Percentiles rank a stretch among this genome's conserved stretches.
phyloP scores from a whole-genome alignment of 2,888 invertebrate genomes.

The Theodoxus fluviatilis region DNA sequence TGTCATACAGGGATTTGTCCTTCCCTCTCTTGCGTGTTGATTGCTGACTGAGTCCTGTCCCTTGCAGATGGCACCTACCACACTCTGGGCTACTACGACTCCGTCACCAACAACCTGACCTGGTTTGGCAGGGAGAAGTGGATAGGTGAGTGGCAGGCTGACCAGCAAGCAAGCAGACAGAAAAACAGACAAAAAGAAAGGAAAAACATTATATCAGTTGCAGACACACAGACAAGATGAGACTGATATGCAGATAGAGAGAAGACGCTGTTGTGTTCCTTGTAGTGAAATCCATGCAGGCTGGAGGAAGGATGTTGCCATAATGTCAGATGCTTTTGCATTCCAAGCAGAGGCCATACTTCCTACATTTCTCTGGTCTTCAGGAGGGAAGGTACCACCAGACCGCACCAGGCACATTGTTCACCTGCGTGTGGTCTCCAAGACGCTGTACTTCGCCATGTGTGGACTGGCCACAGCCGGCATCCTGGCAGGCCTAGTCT shows the following conservation, averaged over 20 bases:
- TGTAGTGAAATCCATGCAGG: no score
- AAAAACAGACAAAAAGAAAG: no score
- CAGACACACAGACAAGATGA: no score
- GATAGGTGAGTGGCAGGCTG: conserved; percentile 82
- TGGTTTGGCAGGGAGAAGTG: conserved; percentile 89
- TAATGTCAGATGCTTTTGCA: no score
- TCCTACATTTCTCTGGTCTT: no score
- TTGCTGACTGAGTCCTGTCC: background rate
- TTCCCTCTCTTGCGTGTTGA: background rate
- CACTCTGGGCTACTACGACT: conserved; percentile 94
- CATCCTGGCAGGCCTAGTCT: conserved; percentile 81
- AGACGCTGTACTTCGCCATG: conserved; percentile 92
- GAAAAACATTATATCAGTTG: no score
- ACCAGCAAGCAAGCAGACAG: no score
- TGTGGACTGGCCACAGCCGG: conserved; percentile 88
- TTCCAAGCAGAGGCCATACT: no score
- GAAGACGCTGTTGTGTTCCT: no score
- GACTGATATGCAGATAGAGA: no score
- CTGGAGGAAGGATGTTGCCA: no score
- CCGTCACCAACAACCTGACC: conserved; percentile 91
- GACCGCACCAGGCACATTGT: conserved; percentile 90
- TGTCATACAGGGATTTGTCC: background rate
- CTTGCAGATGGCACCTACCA: conserved; percentile 85
- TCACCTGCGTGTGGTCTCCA: conserved; percentile 82
- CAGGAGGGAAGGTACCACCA: conserved; percentile 89